Percentiles rank a stretch among this genome's conserved stretches.
Evolutionary conservation across 53 echinoderm and acorn worm genomes (phyloP).

Genomic region (Actinopyga echinites): DNA sequence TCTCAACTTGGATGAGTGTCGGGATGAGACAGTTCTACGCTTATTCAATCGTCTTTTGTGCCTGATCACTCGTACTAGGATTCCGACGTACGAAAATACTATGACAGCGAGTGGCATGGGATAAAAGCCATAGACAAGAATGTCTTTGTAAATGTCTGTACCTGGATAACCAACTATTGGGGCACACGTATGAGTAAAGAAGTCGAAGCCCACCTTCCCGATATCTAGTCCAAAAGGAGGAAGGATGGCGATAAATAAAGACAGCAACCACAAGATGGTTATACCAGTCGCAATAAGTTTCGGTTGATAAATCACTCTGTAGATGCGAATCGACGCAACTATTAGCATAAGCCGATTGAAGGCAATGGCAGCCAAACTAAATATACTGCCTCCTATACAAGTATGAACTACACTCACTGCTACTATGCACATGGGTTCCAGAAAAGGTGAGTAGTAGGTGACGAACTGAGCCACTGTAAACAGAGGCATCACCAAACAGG

Average conservation of each 20-base stretch:
- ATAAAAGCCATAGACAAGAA: background rate
- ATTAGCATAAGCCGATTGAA: background rate
- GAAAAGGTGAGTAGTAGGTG: background rate
- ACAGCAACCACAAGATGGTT: background rate
- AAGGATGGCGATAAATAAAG: background rate
- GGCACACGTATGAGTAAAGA: background rate
- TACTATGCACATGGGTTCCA: slow-evolving; percentile 1
- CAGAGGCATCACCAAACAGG: background rate
- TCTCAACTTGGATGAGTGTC: no score
- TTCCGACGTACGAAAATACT: background rate
- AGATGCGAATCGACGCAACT: background rate
- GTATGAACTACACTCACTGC: background rate
- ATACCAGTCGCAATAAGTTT: background rate
- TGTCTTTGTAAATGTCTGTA: background rate
- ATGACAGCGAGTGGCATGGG: slow-evolving; percentile 2
- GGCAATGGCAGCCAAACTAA: slow-evolving; percentile 11
- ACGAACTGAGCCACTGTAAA: background rate
- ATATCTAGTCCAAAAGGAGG: slow-evolving; percentile 1
- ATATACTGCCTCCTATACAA: slow-evolving; percentile 20
- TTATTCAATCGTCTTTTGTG: background rate
- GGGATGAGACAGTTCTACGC: no score
- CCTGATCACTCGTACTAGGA: background rate
- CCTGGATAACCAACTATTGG: background rate
- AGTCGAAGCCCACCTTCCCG: background rate
- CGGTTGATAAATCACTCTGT: background rate